phyloP scores from a whole-genome alignment of 2,888 invertebrate genomes.

The Sympetrum striolatum region DNA sequence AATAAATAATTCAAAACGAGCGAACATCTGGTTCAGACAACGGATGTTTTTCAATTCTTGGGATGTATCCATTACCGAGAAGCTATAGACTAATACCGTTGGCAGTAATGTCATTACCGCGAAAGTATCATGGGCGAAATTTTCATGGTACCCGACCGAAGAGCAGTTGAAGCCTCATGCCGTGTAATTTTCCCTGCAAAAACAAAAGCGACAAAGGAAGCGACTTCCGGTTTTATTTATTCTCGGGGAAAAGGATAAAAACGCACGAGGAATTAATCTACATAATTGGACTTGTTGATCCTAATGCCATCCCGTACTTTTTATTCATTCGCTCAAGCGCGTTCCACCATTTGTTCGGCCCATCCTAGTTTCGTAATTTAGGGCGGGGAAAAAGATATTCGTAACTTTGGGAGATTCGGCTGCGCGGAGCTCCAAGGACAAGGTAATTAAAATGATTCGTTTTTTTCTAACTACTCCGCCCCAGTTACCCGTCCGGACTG shows the following conservation, averaged over 20 bases:
- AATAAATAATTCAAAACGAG: no score
- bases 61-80: no score
- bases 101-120: no score
- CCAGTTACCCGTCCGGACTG: background rate
- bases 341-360: background rate
- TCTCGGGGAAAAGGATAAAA: background rate
- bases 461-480: background rate
- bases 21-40: no score
- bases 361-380: background rate
- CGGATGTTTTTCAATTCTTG: no score
- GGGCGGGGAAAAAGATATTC: background rate
- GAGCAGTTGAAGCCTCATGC: no score
- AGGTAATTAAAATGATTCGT: background rate
- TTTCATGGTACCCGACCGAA: no score
- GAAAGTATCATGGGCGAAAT: no score
- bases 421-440: background rate
- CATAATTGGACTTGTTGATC: background rate
- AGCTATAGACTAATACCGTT: no score
- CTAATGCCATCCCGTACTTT: background rate
- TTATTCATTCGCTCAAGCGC: background rate
- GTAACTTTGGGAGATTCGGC: background rate
- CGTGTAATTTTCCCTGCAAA: background rate
- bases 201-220: background rate
- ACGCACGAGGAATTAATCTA: background rate
- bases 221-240: background rate